Percentiles rank a stretch among this genome's conserved stretches.
These are phyloP conservation scores for Chrysolina haemoptera DNA, from an alignment of 2,888 invertebrate species.

Conservation along the genomic window DNA sequence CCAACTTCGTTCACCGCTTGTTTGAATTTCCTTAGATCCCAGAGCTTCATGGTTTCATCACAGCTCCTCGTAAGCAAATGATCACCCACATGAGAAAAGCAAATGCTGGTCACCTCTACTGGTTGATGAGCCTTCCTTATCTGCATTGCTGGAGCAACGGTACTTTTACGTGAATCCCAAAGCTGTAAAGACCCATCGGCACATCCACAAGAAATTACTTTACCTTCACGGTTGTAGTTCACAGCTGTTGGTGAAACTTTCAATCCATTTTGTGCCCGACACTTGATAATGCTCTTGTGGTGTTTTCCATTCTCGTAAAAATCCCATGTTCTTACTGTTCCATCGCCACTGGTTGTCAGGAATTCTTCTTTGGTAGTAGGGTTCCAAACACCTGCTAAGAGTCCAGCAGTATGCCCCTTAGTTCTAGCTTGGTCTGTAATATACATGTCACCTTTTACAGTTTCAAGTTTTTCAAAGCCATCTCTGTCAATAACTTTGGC, in stretches of 20 bases:
- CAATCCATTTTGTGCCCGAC: conserved; percentile 87
- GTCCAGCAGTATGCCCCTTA: conserved; percentile 91
- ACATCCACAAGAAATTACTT: conserved; percentile 91
- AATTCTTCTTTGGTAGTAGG: conserved; percentile 93
- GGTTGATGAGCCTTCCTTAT: conserved; percentile 87
- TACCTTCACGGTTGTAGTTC: conserved; percentile 80
- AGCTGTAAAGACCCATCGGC: conserved; percentile 96
- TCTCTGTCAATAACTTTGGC: conserved; percentile 92
- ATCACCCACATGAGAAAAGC: conserved; percentile 90
- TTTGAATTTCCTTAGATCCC: conserved; percentile 92
- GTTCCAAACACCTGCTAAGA: conserved; percentile 94
- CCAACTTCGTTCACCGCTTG: conserved; percentile 80
- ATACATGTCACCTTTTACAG: conserved; percentile 87
- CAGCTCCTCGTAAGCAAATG: conserved; percentile 86
- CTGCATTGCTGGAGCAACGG: conserved; percentile 87
- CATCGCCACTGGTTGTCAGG: conserved; percentile 94
- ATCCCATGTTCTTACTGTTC: conserved; percentile 94
- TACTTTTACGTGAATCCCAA: conserved; percentile 95
- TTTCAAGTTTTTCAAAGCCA: conserved; percentile 93
- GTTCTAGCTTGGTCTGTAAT: conserved; percentile 94
- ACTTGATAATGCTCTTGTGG: conserved; percentile 89
- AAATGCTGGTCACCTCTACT: conserved; percentile 86
- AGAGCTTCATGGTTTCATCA: conserved; percentile 95
- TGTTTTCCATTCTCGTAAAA: conserved; percentile 81
- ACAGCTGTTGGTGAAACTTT: conserved; percentile 86